Base-by-base conservation (phyloP, 2,797 vertebrate species). In the Melopsittacus undulatus region DNA sequence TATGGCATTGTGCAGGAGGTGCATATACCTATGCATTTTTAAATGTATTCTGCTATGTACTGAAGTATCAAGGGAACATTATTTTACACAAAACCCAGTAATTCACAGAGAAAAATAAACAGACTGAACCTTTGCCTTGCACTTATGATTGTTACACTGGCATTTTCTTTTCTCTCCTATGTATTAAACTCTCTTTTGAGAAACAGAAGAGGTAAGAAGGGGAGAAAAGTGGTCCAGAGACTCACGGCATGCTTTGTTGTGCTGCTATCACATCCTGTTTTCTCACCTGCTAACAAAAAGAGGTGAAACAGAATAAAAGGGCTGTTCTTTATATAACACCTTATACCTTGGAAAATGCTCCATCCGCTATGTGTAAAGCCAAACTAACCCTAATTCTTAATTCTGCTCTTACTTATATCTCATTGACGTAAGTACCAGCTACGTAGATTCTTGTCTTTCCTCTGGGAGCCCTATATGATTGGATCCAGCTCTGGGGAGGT, bases 41-140 rank as follows among this genome's bases (percentile, higher is more conserved):
- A 62, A 57, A 57, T 29, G 54, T 59, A 22, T 45, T 36, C 7
- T 17, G 11, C 23, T 86, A 3, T 32, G 20, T 38, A 30, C 23
- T 29, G 5, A 88, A 94, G 43, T 11, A 61, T 27, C 56, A 45
- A 89, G 85, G 63, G 74, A 85, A 43, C 12, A 24, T 70, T 70
- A 92, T 69, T 52, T 69, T 64, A 34, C 40, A 59, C 38, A 85
- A 87, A 86, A 40, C 46, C 36, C 70, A 42, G 69, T 66, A 89
- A 93, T 52, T 86, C 69, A 51, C 42, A 34, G 40, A 61, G 82
- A 46, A 85, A 91, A 96, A 78, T 15, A 88, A 89, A 84, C 29
- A 64, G 36, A 9, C 16, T 23, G 70, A 89, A 72, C 46, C 16
- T 69, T 90, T 32, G 30, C 49, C 68, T 89, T 90, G 27, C 14